These are phyloP conservation scores for Tachysurus vachellii DNA, from an alignment of 2,113 vertebrate species.

Conservation along the genomic window DNA sequence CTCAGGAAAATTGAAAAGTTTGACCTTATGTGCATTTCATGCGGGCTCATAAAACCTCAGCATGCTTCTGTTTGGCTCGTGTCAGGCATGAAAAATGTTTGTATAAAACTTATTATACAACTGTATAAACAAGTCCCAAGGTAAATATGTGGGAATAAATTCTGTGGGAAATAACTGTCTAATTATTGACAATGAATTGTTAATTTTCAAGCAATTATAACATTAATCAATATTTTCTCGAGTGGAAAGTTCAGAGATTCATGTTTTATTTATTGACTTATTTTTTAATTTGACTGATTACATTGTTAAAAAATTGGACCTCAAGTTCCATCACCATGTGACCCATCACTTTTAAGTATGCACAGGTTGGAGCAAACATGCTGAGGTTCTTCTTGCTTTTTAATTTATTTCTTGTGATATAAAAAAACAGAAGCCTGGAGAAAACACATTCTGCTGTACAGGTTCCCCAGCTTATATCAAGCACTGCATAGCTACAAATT, in stretches of 20 bases:
- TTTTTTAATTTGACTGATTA: neutral
- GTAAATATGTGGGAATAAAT: neutral
- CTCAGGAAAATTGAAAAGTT: constrained; percentile 55
- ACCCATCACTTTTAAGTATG: neutral
- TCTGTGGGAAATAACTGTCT: neutral
- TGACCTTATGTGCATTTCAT: constrained; percentile 56
- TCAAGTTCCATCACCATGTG: neutral
- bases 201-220: neutral
- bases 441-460: neutral
- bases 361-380: neutral
- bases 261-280: neutral
- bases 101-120: neutral
- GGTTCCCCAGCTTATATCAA: neutral
- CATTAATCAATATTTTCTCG: neutral
- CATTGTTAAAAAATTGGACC: neutral
- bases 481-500: neutral
- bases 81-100: neutral
- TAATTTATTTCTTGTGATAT: neutral
- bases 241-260: neutral
- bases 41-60: constrained; percentile 9
- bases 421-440: too few species aligned
- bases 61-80: neutral
- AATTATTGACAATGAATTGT: neutral
- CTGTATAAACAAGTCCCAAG: neutral
- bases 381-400: neutral